Evolutionary conservation across 2,113 vertebrate species (phyloP), one percentile per base, ranked within the genome.

Genomic region (Coryphaenoides rupestris): DNA sequence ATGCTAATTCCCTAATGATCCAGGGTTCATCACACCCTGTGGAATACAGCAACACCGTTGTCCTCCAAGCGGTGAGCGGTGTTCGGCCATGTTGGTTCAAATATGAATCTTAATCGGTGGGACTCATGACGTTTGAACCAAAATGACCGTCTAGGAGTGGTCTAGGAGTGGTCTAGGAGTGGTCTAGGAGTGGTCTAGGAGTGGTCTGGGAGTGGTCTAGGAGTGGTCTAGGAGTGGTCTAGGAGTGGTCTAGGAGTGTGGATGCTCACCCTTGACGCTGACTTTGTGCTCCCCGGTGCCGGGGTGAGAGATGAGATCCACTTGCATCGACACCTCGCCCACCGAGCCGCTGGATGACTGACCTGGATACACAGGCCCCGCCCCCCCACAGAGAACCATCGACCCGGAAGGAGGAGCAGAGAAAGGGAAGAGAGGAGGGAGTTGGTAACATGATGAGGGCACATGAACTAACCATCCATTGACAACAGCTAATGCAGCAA

Each of bases 281-380:
- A 99, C 93, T 92, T 95, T 99, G 80, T 98, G 95, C 68, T 98
- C 96, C 47, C 95, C 95, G 0, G 94, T 96, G 74, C 96, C 95
- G 58, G 95, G 95, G 72, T 93, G 92, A 69, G 94, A 89, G 56
- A 94, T 87, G 69, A 99, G 65, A 74, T 98, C 96, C 85, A 98
- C 94, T 33, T 98, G 95, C 62, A 99, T 86, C 23, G 92, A 93
- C 79, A 96, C 92, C 80, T 99, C 96, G 57, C 97, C 97, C 73
- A 96, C 93, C 1, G 95, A 86, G 62, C 92, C 91, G 66, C 90
- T 92, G 72, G 91, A 89, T 73, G 90, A 85, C 79, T 85, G 79
- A 85, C 78, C 87, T 81, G 77, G 74, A 84, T 55, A 65, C 23
- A 76, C 62, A 84, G 9, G 13, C 10, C 10, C 67, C 77, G n/a